Evolutionary conservation across 2,888 invertebrate genomes (phyloP), one percentile per base, ranked within the genome.

Genomic region (Mactromeris polynyma): DNA sequence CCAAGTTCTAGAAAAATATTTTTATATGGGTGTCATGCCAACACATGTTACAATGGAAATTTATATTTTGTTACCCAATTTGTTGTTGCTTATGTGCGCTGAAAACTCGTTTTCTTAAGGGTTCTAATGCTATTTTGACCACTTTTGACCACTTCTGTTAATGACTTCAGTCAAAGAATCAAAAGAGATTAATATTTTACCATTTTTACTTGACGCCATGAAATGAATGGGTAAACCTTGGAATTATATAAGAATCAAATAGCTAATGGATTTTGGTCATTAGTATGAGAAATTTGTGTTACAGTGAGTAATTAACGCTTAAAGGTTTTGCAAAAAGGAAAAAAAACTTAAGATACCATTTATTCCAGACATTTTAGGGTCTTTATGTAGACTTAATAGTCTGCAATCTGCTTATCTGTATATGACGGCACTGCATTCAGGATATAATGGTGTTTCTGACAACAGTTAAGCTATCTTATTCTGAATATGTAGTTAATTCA

Each of bases 261-360:
- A 89, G 84, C 80, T 89, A 92, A 92, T 92, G 90, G 92, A 86
- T 89, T 92, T 89, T 90, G 86, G 90, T 92, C 92, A 90, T 90
- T 88, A 86, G 82, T 73, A 69, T 46, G 69, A 69, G 69, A 85
- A 77, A 58, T 83, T 85, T 69, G 85, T 81, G 83, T 36, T 58
- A 83, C 81, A 69, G 77, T 84, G 69, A 42, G 86, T 90, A 88
- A 88, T 88, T 90, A 86, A 86, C 81, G 33, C 88, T 79, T 58
- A 38, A 31, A 73, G 36, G 73, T 73, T 36, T 73, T 36, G 73
- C 36, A 36, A 73, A 36, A 73, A 36, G 36, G n/a, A n/a, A n/a
- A n/a, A 73, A 90, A 83, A 87, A 78, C 46, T 78, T 51, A 89
- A 89, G 85, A 87, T 89, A 79, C 21, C 87, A 87, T 89, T 89